phyloP scores from a whole-genome alignment of 2,888 invertebrate species.

The Drosophila lutescens region DNA sequence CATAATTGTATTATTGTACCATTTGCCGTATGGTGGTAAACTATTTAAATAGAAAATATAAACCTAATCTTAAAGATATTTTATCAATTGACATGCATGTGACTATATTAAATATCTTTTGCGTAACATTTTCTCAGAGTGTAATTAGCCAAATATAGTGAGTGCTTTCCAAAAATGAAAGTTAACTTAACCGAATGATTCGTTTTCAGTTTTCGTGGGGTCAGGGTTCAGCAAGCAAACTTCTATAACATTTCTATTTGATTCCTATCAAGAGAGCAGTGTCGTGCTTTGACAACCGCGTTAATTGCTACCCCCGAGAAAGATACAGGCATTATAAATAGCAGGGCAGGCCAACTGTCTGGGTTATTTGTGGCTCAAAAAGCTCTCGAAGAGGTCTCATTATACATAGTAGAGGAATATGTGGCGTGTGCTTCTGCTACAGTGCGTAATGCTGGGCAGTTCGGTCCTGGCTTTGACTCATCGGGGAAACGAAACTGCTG shows the following conservation, averaged over 20 bases:
- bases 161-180: conserved; percentile 69
- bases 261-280: conserved; percentile 66
- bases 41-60: no score
- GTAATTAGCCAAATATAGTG: conserved; percentile 36
- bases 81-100: no score
- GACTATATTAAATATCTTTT: not conserved
- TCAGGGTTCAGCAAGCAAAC: conserved; percentile 76
- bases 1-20: no score
- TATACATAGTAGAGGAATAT: conserved; percentile 14
- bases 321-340: conserved; percentile 38
- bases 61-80: no score
- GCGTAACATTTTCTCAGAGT: conserved; percentile 1
- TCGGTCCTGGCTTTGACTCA: conserved; percentile 23
- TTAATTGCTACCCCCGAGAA: conserved; percentile 63
- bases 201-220: conserved; percentile 35
- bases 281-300: conserved; percentile 75
- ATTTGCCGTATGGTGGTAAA: no score
- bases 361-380: conserved; percentile 42
- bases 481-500: conserved; percentile 13
- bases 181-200: conserved; percentile 44
- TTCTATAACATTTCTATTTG: conserved; percentile 65
- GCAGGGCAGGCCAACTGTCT: not conserved
- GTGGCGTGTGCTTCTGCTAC: conserved; percentile 46
- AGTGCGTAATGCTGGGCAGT: conserved; percentile 39
- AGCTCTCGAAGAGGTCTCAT: conserved; percentile 16